These are phyloP conservation scores for Tenrec ecaudatus DNA, from an alignment of 2,113 vertebrate genomes.

Conservation along the genomic window DNA sequence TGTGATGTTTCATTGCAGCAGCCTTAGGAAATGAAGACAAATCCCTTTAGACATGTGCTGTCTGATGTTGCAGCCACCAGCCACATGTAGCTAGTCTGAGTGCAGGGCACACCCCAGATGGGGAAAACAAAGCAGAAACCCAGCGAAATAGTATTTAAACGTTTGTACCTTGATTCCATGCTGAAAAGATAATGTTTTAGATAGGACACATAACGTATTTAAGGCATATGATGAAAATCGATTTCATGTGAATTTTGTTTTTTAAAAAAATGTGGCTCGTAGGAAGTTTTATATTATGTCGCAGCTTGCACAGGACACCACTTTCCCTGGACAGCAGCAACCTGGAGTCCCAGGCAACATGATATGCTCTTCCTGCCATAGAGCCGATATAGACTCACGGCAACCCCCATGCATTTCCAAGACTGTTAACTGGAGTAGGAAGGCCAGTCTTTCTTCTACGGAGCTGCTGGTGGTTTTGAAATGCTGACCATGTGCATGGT, in stretches of 20 bases:
- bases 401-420: too few relatives aligned
- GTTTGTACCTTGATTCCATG: neutral
- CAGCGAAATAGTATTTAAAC: neutral
- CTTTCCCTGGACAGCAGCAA: accelerated
- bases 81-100: neutral
- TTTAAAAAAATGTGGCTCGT: neutral
- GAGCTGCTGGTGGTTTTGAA: too few relatives aligned
- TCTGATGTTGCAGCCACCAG: neutral
- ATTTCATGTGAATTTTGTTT: neutral
- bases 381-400: too few relatives aligned
- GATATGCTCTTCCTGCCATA: neutral
- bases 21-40: neutral
- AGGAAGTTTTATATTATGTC: neutral
- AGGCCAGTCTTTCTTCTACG: too few relatives aligned
- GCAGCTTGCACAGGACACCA: neutral
- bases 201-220: neutral
- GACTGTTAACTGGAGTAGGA: too few relatives aligned
- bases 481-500: too few relatives aligned
- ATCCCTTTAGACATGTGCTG: neutral
- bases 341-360: neutral
- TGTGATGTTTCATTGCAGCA: neutral
- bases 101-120: neutral
- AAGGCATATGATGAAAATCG: neutral
- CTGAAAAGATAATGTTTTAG: constrained; percentile 16
- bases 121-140: neutral